Evolutionary conservation across 2,113 vertebrate species (phyloP), one percentile per base, ranked within the genome.

Genomic region (Phalacrocorax pelagicus): DNA sequence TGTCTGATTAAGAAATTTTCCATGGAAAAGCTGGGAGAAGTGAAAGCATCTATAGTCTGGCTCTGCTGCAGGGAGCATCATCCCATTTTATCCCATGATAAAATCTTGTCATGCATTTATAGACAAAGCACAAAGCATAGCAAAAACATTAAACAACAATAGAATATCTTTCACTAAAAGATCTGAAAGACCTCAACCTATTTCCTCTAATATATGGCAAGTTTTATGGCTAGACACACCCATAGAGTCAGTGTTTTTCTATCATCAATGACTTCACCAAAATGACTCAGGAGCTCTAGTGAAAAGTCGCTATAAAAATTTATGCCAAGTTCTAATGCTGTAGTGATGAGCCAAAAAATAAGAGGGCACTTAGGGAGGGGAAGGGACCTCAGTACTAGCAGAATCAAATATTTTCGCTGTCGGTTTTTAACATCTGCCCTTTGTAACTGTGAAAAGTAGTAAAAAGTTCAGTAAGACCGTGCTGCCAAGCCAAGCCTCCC

Each of bases 201-300:
- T 54, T 89, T 81, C 65, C 66, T 91, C 27, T 32, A 81, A 87
- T 15, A 44, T 20, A 84, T 0, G 1, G 57, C 13, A 57, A 74
- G 70, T 47, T 91, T 61, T 36, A 13, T 5, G 32, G 21, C 75
- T 36, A 1, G 34, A 65, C 91, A 94, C 18, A 0, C 92, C 87
- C 72, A 23, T 26, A 38, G 38, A 36, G 63, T 3, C 22, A 1
- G 94, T 81, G 73, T 94, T 95, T 95, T 94, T 97, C 94, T 92
- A 92, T 29, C 81, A 87, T 61, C 85, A n/a, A 8, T 7, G 42
- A 75, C 42, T 90, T 80, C 75, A 61, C 83, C 26, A 29, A 81
- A 75, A 79, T 89, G 69, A 92, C 83, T 94, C 91, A 91, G 65
- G 66, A 81, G 63, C n/a, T 44, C 2, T 3, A 87, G 77, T 23